These are phyloP conservation scores for Clitarchus hookeri DNA, from an alignment of 2,888 invertebrate species.

Conservation along the genomic window DNA sequence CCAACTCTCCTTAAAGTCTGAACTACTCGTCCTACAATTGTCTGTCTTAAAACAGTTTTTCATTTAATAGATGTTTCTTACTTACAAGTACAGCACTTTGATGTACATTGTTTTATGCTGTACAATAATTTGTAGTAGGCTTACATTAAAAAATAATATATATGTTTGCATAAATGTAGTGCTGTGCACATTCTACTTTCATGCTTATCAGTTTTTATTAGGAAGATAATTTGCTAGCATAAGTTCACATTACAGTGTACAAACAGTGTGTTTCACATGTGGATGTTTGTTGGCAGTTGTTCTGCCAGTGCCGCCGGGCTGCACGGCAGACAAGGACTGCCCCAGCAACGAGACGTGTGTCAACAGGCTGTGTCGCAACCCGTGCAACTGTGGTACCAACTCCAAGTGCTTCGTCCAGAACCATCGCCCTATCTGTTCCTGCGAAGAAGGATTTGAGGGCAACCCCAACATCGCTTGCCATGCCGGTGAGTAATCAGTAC, in stretches of 20 bases:
- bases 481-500: slow-evolving; percentile 53
- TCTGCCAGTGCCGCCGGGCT: slow-evolving; percentile 67
- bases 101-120: too few species aligned
- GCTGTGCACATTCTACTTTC: neutral
- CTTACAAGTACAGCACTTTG: too few species aligned
- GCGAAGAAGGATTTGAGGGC: slow-evolving; percentile 81
- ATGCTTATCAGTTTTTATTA: neutral
- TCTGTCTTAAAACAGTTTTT: too few species aligned
- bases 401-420: slow-evolving; percentile 80
- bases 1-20: too few species aligned
- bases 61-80: too few species aligned
- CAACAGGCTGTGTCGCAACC: slow-evolving; percentile 82
- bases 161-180: neutral
- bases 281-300: slow-evolving; percentile 53
- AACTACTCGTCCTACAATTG: too few species aligned
- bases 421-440: slow-evolving; percentile 86
- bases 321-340: slow-evolving; percentile 80
- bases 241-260: too few species aligned
- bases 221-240: too few species aligned
- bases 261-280: too few species aligned
- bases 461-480: slow-evolving; percentile 83
- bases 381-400: slow-evolving; percentile 85
- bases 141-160: too few species aligned
- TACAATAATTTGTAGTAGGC: too few species aligned
- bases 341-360: slow-evolving; percentile 78